Base-by-base conservation (phyloP, 2,888 invertebrate genomes). In the Caenorhabditis doughertyi region DNA sequence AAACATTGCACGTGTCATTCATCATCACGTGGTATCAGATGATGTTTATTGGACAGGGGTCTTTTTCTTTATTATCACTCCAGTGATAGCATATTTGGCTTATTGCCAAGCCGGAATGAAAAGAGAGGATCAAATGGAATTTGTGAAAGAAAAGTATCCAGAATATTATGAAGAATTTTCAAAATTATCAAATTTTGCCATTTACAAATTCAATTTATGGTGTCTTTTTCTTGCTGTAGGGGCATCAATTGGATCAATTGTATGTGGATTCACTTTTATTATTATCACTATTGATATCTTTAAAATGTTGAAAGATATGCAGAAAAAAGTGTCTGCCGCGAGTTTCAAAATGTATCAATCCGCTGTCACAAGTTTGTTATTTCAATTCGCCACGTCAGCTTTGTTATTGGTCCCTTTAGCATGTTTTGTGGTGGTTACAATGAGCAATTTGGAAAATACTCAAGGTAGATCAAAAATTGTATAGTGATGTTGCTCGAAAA, bases 231-330 rank as follows among this genome's bases (percentile, higher is more conserved):
- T 72, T 0, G 55, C 56, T 1, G 3, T 47, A 4, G 18, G 35
- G 1, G 23, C 47, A 16, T n/a, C 39, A 29, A 16, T 44, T 4
- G 70, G 47, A 47, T 42, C 47, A 0, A 0, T 58, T 1, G 29
- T 70, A 7, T 44, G 47, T 8, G 70, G 44, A 3, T 21, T 21
- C 2, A 32, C 21, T 13, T 56, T 47, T 32, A 16, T 47, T 7
- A 47, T 58, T 5, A 56, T 23, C 11, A 70, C 70, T 9, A 42
- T 47, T 9, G 70, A 70, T 32, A 56, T 70, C 16, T 58, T 70
- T 25, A 13, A 18, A 47, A 58, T 70, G 58, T 29, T 70, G 32
- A 53, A 56, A 29, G 21, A 32, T 3, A 18, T 56, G 9, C 56
- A 47, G 16, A 7, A 25, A 16, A 70, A 27, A 16, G 70, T 70